A percentile compares a stretch with the other conserved stretches of the same genome.
Conservation (phyloP, 2,797 vertebrate species). For the Coccyzus lansbergi region DNA sequence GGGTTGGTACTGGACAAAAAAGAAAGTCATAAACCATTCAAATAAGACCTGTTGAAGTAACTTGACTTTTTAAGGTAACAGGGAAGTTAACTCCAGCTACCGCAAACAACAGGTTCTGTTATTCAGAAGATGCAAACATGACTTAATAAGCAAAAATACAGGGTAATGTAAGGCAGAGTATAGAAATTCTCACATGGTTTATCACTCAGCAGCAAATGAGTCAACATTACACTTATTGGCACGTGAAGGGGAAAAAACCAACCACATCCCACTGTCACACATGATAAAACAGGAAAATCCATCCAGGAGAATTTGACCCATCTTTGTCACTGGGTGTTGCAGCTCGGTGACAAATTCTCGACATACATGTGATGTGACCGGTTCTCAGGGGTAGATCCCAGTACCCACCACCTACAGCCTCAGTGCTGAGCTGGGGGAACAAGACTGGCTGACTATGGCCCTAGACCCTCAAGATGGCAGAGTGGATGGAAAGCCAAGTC, state of each 20-base stretch:
- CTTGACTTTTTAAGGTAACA: not conserved
- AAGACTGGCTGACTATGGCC: fast-evolving
- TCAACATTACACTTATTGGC: not conserved
- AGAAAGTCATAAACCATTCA: not conserved
- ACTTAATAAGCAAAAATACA: not conserved
- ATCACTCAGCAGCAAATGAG: not conserved
- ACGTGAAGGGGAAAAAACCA: not conserved
- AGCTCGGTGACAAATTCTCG: not conserved
- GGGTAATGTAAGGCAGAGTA: not conserved
- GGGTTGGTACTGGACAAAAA: not conserved
- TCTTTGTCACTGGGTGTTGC: not conserved
- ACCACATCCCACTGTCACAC: not conserved
- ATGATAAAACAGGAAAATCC: not conserved
- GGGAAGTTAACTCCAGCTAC: not conserved
- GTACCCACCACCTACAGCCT: fast-evolving
- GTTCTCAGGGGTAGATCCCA: not conserved
- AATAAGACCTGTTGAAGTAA: not conserved
- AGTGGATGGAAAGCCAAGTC: not conserved
- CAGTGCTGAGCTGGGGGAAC: too few relatives aligned
- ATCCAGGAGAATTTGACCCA: not conserved
- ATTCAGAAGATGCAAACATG: not conserved
- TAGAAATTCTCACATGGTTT: not conserved
- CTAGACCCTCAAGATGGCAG: fast-evolving
- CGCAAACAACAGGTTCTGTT: not conserved
- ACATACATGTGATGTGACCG: fast-evolving